Base-by-base conservation (phyloP, 2,113 vertebrate species). In the Procavia capensis region DNA sequence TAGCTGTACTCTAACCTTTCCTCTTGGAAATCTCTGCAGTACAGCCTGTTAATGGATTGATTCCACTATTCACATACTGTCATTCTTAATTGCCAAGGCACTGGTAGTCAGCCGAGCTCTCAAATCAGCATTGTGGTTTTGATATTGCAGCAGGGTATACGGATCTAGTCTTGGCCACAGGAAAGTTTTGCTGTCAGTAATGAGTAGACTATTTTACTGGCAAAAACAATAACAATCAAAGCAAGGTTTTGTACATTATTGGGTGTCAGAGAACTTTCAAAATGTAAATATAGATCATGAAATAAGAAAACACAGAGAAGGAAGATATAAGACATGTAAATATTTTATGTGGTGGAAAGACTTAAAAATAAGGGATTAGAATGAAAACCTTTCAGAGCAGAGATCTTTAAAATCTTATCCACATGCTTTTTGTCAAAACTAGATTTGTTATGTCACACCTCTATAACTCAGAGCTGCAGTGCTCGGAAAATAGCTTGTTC, bases 371-470 rank as follows among this genome's bases (percentile, higher is more conserved):
- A 85, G 13, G 9, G 39, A 93, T 88, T 83, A 66, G 6, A 79
- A 90, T 89, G 75, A 83, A 90, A 91, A 78, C 79, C 14, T 93
- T 90, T 96, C 45, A 85, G 95, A 95, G 76, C 39, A 78, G 47
- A 94, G 20, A 93, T 81, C 34, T 92, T 10, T 82, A 75, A 98
- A 97, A 70, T 16, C 66, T 82, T 64, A 90, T 90, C n/a, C 59
- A 66, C 61, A 47, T 43, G 16, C 36, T 83, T 88, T 88, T 82
- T 85, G 57, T 92, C 75, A 88, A 89, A 94, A 81, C 59, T 86
- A 91, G 75, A 94, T 96, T 95, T 93, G 9, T 34, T 94, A 79
- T 88, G 39, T 91, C 57, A 95, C 82, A 91, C 79, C 50, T 96
- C 39, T 50, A 24, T 74, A 92, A 45, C 39, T 95, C 63, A 95